These are phyloP conservation scores for Chitala chitala DNA, from an alignment of 2,113 vertebrate species.

Conservation along the genomic window DNA sequence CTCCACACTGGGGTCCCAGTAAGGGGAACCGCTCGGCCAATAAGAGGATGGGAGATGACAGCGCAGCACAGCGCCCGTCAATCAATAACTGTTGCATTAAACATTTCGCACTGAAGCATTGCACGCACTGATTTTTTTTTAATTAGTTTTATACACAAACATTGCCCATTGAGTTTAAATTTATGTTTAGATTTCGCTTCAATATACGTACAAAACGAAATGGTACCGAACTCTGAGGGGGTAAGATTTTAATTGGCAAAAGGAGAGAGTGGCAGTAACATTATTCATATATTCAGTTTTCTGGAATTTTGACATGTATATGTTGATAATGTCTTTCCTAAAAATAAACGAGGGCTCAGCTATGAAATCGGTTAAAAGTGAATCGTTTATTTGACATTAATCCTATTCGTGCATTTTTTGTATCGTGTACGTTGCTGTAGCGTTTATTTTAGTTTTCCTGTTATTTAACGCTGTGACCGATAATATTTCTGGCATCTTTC, in stretches of 20 bases:
- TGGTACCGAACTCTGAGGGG: slow-evolving; percentile 1
- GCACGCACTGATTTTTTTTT: slow-evolving; percentile 2
- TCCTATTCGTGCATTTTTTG: background rate
- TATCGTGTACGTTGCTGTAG: background rate
- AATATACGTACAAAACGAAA: background rate
- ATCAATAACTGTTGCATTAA: slow-evolving; percentile 60
- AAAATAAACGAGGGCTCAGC: background rate
- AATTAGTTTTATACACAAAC: slow-evolving; percentile 9
- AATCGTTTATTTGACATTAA: background rate
- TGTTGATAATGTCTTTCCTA: background rate
- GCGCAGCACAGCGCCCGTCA: slow-evolving; percentile 66
- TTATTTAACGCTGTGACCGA: background rate
- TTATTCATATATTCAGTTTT: background rate
- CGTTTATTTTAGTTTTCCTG: background rate
- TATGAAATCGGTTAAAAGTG: background rate
- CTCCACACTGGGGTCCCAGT: slow-evolving; percentile 63
- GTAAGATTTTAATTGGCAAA: slow-evolving; percentile 11
- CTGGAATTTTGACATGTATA: background rate
- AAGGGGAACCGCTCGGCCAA: slow-evolving; percentile 75
- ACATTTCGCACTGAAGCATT: slow-evolving; percentile 8
- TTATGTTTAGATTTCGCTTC: slow-evolving; percentile 1
- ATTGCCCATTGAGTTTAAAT: background rate
- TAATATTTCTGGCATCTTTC: background rate
- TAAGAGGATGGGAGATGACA: slow-evolving; percentile 63
- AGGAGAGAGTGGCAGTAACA: background rate